phyloP scores from a whole-genome alignment of 2,797 vertebrate genomes.

The Sebastiscus albofasciatus region DNA sequence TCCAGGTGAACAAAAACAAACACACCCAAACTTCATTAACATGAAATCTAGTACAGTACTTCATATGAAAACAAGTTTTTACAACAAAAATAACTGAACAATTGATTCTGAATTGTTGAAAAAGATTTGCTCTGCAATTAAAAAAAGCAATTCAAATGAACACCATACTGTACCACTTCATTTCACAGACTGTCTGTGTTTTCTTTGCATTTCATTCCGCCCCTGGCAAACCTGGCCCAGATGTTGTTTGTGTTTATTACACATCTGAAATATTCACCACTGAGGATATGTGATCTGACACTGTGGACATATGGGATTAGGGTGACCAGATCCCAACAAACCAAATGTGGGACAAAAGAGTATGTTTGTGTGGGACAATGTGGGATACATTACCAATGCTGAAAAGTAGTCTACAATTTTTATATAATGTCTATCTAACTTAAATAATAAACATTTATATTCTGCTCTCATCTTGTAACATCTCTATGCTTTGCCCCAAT shows the following conservation, averaged over 20 bases:
- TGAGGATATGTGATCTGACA: slow-evolving; percentile 23
- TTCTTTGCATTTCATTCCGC: neutral
- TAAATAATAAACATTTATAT: too few species aligned
- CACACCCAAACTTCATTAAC: neutral
- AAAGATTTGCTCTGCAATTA: neutral
- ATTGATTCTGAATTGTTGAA: neutral
- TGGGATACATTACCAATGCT: too few species aligned
- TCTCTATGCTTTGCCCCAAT: too few species aligned
- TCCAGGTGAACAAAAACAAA: neutral
- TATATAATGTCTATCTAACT: too few species aligned
- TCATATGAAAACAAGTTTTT: neutral
- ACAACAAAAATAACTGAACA: neutral
- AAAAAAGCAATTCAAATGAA: slow-evolving; percentile 4
- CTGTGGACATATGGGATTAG: neutral
- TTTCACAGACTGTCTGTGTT: neutral
- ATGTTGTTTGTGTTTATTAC: neutral
- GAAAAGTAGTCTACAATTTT: too few species aligned
- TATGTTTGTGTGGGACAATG: too few species aligned
- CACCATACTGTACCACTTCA: neutral
- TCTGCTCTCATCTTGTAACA: too few species aligned
- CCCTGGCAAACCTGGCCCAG: neutral
- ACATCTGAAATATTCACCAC: slow-evolving; percentile 55
- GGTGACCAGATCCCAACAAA: too few species aligned
- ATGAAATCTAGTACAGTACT: neutral
- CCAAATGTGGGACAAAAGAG: too few species aligned